Evolutionary conservation across 2,888 invertebrate species (phyloP).

Genomic region (Dasypogon diadema): DNA sequence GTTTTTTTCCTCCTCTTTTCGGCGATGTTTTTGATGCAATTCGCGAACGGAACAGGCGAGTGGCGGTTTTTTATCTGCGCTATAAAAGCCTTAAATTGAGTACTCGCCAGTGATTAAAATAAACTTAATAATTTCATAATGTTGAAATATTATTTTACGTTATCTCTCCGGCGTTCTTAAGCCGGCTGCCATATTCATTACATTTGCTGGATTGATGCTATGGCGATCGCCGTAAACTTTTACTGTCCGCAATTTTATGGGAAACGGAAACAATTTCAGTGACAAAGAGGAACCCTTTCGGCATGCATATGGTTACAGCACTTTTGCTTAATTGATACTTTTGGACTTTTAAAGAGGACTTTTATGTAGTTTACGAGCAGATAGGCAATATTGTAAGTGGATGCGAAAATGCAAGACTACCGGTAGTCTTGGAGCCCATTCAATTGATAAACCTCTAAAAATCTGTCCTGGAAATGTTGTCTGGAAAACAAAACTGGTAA

Average conservation of each 20-base stretch:
- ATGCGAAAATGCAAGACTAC: no score
- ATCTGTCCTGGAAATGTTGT: no score
- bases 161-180: constrained; percentile 17
- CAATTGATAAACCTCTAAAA: no score
- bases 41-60: neutral
- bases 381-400: no score
- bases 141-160: constrained; percentile 27
- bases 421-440: no score
- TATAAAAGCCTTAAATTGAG: constrained; percentile 32
- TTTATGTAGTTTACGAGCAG: no score
- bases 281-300: neutral
- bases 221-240: constrained; percentile 23
- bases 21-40: neutral
- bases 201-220: neutral
- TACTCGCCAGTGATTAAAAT: constrained; percentile 33
- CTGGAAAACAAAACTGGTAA: no score
- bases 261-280: constrained; percentile 47
- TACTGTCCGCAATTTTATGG: constrained; percentile 32
- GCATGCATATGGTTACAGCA: neutral
- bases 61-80: neutral
- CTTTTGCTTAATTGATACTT: neutral
- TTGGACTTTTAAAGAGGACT: no score
- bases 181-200: constrained; percentile 10
- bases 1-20: neutral
- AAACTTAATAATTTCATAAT: constrained; percentile 47